These are phyloP conservation scores for Mormyrops attenuatus DNA, from an alignment of 2,797 vertebrate species.

Conservation along the genomic window DNA sequence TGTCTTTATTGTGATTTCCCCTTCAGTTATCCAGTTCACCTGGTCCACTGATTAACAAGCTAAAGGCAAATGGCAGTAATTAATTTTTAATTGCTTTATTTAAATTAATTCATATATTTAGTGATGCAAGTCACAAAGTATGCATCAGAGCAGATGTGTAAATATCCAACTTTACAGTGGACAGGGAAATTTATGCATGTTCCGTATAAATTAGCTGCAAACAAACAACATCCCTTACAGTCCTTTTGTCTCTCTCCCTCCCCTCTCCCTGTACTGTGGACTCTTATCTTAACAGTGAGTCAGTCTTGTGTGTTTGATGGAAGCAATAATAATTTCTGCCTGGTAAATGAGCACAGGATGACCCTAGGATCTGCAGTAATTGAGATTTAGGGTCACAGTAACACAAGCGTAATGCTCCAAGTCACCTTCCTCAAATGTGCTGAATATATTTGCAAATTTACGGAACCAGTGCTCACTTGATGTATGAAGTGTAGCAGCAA, in stretches of 20 bases:
- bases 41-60: background rate
- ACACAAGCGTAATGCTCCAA: background rate
- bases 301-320: background rate
- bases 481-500: background rate
- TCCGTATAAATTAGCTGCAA: background rate
- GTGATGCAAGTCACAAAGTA: background rate
- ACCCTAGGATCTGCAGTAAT: background rate
- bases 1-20: background rate
- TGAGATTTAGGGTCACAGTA: background rate
- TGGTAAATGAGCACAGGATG: background rate
- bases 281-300: background rate
- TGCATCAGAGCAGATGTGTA: background rate
- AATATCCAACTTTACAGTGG: background rate
- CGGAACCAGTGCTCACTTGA: background rate
- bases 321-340: background rate
- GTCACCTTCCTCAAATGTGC: background rate
- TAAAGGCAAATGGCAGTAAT: background rate
- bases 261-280: background rate
- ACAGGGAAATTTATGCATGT: background rate
- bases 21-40: background rate
- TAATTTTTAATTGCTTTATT: conserved; percentile 25
- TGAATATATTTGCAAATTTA: background rate
- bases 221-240: background rate
- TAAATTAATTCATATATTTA: background rate
- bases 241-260: background rate